Conservation (phyloP, 1,140 invertebrate species). For the Eurosta solidaginis region DNA sequence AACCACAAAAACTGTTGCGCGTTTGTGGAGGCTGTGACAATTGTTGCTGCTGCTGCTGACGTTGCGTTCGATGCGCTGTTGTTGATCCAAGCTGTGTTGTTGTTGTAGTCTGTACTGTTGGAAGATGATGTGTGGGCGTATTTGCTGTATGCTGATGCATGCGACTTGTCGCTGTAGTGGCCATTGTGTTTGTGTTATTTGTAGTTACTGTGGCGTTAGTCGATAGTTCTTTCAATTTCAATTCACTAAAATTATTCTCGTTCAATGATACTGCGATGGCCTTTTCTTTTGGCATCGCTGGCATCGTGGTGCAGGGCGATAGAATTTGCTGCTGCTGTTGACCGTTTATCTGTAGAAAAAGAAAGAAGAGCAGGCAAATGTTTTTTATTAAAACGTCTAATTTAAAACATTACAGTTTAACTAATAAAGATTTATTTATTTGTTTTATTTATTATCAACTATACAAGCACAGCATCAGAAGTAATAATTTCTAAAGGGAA, state of each 20-base stretch:
- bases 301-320: conserved; percentile 43
- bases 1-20: conserved; percentile 43
- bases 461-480: no score
- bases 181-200: conserved; percentile 40
- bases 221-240: conserved; percentile 45
- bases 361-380: conserved; percentile 4
- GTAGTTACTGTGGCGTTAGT: conserved; percentile 38
- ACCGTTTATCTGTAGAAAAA: conserved; percentile 52
- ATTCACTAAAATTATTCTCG: conserved; percentile 48
- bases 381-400: conserved; percentile 32
- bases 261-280: conserved; percentile 51
- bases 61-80: not conserved
- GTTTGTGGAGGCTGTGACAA: conserved; percentile 42
- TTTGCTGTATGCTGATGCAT: conserved; percentile 4
- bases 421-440: no score
- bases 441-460: no score
- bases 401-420: no score
- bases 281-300: conserved; percentile 59
- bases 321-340: conserved; percentile 35
- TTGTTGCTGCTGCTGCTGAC: conserved; percentile 35
- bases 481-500: no score
- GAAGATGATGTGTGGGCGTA: conserved; percentile 16
- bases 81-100: not conserved
- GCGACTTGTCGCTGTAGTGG: conserved; percentile 28
- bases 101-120: conserved; percentile 27